Percentiles rank a stretch among this genome's conserved stretches.
phyloP scores from a whole-genome alignment of 2,113 vertebrate genomes.

The Rousettus leschenaultii region DNA sequence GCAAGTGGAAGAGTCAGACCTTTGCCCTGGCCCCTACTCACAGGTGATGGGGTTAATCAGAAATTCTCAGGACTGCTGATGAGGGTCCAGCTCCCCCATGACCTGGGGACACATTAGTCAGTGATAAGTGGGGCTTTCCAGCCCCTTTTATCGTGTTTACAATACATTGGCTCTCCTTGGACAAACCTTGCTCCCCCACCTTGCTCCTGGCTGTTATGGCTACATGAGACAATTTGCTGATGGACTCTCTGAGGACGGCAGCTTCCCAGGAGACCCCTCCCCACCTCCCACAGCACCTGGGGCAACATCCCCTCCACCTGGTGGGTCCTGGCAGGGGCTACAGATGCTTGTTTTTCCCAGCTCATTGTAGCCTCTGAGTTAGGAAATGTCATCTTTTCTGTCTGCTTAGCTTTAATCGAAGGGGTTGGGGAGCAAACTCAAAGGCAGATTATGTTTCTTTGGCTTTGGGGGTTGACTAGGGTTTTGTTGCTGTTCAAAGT shows the following conservation, averaged over 20 bases:
- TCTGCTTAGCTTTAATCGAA: conserved; percentile 37
- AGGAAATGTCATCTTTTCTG: conserved; percentile 26
- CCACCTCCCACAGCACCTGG: neutral
- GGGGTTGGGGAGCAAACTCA: neutral
- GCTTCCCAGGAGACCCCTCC: conserved; percentile 9
- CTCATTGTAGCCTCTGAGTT: conserved; percentile 15
- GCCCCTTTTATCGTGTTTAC: conserved; percentile 89
- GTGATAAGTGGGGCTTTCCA: conserved; percentile 82
- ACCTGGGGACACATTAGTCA: conserved; percentile 84
- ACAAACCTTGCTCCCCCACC: conserved; percentile 67
- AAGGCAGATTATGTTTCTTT: conserved; percentile 42
- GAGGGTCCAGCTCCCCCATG: conserved; percentile 73
- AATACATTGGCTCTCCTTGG: conserved; percentile 85
- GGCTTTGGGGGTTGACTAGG: neutral
- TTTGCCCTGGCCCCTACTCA: conserved; percentile 65
- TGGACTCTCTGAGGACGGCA: conserved; percentile 67
- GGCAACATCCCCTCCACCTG: conserved; percentile 66
- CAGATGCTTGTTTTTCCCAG: conserved; percentile 33
- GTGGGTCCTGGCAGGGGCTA: conserved; percentile 40
- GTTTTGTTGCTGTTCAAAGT: neutral
- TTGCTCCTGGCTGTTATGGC: conserved; percentile 85
- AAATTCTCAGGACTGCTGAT: conserved; percentile 70
- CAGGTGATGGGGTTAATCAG: conserved; percentile 67
- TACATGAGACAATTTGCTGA: conserved; percentile 82
- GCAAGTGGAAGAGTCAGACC: conserved; percentile 67